Evolutionary conservation across 2,888 invertebrate genomes (phyloP).

Genomic region (Drosophila stalkeri): DNA sequence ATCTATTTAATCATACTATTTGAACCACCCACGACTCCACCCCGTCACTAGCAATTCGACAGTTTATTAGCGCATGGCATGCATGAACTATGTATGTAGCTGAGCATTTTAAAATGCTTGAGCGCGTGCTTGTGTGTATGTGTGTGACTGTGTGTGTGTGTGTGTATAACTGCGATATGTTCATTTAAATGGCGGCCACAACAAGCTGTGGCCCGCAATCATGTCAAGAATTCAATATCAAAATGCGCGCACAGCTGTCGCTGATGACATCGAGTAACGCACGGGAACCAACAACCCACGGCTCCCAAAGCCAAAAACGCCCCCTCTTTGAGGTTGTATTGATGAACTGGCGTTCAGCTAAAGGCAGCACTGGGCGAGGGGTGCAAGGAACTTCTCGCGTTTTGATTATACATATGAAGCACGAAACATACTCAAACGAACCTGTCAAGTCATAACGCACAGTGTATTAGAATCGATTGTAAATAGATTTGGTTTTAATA

Average conservation of each 20-base stretch:
- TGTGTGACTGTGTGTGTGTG: neutral
- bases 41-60: neutral
- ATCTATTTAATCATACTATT: conserved; percentile 15
- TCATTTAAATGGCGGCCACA: conserved; percentile 58
- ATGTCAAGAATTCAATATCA: conserved; percentile 81
- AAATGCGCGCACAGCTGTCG: conserved; percentile 72
- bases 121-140: neutral
- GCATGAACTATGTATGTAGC: conserved; percentile 10
- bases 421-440: conserved; percentile 30
- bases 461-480: conserved; percentile 12
- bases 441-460: conserved; percentile 26
- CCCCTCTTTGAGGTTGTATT: conserved; percentile 47
- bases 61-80: conserved; percentile 21
- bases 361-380: neutral
- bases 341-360: conserved; percentile 66
- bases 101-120: conserved; percentile 44
- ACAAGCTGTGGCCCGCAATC: conserved; percentile 76
- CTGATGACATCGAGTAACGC: conserved; percentile 71
- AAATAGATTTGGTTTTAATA: neutral
- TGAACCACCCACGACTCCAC: neutral
- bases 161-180: conserved; percentile 54
- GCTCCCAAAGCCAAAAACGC: neutral
- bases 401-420: conserved; percentile 74
- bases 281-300: conserved; percentile 35
- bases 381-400: conserved; percentile 22